Conservation (phyloP, 2,113 vertebrate species). For the Nestor notabilis region DNA sequence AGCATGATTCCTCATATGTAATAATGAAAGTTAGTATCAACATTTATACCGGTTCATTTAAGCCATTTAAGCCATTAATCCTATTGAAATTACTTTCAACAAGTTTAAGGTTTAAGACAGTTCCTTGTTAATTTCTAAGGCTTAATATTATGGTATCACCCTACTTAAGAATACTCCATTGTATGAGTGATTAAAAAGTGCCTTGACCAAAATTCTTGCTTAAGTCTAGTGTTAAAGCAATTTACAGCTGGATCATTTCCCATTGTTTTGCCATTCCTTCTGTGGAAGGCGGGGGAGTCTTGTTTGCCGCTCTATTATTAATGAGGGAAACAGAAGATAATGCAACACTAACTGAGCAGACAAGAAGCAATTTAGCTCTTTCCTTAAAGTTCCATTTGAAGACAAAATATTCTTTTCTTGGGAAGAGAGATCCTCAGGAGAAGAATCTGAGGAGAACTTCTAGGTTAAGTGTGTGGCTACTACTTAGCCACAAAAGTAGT, state of each 20-base stretch:
- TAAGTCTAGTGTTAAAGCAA: neutral
- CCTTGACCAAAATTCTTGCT: neutral
- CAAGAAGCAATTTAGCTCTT: neutral
- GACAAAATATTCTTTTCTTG: neutral
- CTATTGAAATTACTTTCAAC: neutral
- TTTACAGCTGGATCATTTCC: neutral
- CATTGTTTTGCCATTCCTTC: neutral
- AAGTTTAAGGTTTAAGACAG: neutral
- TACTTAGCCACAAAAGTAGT: neutral
- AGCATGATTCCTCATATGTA: neutral
- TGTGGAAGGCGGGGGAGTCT: neutral
- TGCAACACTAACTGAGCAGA: neutral
- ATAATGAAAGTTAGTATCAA: neutral
- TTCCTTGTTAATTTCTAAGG: constrained; percentile 10
- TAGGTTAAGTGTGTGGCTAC: neutral
- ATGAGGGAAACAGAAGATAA: neutral
- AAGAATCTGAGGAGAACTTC: neutral
- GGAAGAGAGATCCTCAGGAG: neutral
- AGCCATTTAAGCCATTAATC: constrained; percentile 18
- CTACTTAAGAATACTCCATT: neutral
- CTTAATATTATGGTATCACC: neutral
- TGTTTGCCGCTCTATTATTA: neutral
- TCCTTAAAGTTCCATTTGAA: neutral
- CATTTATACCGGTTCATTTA: neutral
- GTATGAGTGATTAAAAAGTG: neutral